Conservation (phyloP, 2,888 invertebrate genomes). For the Chloromyia formosa region DNA sequence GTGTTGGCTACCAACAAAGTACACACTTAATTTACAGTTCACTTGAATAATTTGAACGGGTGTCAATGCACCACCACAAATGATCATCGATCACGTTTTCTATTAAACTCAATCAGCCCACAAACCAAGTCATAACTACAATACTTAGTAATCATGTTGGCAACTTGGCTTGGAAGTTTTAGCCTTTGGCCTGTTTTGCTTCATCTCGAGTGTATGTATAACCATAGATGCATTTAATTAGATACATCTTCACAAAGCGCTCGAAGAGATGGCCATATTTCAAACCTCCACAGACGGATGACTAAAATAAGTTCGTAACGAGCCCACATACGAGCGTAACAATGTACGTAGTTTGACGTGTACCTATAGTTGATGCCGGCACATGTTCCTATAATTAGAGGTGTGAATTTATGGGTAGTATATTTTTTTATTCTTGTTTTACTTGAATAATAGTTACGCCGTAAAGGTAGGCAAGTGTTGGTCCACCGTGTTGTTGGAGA, state of each 20-base stretch:
- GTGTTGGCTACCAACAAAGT: background rate
- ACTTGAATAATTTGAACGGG: background rate
- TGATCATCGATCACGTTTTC: constrained; percentile 18
- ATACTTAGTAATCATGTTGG: background rate
- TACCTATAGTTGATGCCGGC: background rate
- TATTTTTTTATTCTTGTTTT: background rate
- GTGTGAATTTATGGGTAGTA: constrained; percentile 12
- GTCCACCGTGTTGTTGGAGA: too few species aligned
- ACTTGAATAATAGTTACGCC: too few species aligned
- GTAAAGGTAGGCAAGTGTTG: too few species aligned
- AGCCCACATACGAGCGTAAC: background rate
- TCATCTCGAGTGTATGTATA: background rate
- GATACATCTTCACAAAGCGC: background rate
- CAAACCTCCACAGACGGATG: background rate
- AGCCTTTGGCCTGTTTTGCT: background rate
- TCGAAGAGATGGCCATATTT: constrained; percentile 9
- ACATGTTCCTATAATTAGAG: background rate
- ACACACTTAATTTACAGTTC: constrained; percentile 8
- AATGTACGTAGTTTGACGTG: background rate
- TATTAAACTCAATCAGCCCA: background rate
- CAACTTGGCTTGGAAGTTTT: background rate
- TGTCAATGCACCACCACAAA: constrained; percentile 12
- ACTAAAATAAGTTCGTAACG: background rate
- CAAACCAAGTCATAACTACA: background rate
- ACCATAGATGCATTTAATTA: constrained; percentile 12